Percentiles rank a stretch among this genome's conserved stretches.
Evolutionary conservation across 2,797 vertebrate genomes (phyloP).

Genomic region (Acanthis flammea): DNA sequence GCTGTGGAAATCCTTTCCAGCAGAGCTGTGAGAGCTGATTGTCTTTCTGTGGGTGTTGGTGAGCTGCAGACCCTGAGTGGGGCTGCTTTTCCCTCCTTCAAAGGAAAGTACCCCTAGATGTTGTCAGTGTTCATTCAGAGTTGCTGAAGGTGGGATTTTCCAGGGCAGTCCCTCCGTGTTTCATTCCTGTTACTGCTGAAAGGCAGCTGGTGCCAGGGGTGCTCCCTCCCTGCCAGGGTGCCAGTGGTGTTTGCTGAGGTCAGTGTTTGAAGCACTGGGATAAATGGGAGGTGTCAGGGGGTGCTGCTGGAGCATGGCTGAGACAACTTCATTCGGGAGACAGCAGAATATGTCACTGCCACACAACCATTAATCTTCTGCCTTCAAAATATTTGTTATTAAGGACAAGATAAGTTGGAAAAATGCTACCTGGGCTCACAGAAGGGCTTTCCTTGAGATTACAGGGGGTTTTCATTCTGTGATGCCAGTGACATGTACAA

Average conservation of each 20-base stretch:
- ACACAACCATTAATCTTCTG: not conserved
- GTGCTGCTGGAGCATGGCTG: not conserved
- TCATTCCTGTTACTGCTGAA: not conserved
- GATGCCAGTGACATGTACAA: not conserved
- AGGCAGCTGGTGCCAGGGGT: not conserved
- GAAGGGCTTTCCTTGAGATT: not conserved
- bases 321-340: not conserved
- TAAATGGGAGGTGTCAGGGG: not conserved
- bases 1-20: not conserved
- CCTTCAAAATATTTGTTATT: not conserved
- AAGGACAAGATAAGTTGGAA: not conserved
- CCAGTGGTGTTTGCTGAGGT: not conserved
- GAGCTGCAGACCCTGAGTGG: not conserved
- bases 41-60: not conserved
- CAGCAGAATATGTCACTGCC: not conserved
- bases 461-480: not conserved
- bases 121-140: not conserved
- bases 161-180: not conserved
- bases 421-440: not conserved
- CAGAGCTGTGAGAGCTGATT: not conserved
- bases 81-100: not conserved
- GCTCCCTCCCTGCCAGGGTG: not conserved
- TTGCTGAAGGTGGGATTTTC: not conserved
- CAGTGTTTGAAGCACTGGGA: not conserved
- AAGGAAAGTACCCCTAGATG: not conserved